Percentiles rank a stretch among this genome's conserved stretches.
These are phyloP conservation scores for Gymnothorax javanicus DNA, from an alignment of 2,797 vertebrate species.

Conservation along the genomic window DNA sequence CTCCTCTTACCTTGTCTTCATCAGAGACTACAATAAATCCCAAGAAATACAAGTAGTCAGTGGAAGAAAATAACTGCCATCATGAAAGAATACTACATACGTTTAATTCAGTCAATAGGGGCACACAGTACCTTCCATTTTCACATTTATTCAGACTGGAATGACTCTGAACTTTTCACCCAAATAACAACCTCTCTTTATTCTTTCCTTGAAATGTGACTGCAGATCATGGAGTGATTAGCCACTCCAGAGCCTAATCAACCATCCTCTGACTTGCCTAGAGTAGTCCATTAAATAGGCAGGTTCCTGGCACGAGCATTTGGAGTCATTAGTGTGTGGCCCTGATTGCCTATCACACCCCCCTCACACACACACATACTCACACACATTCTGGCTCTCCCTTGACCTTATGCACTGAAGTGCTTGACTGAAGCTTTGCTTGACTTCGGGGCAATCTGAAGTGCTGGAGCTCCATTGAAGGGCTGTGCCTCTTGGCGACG, in stretches of 20 bases:
- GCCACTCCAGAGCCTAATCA: constrained; percentile 22
- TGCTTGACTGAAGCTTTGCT: constrained; percentile 9
- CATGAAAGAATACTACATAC: not conserved
- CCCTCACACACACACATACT: not conserved
- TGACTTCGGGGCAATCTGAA: not conserved
- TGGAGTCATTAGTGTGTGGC: constrained; percentile 7
- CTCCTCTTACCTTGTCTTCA: not conserved
- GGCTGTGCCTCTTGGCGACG: not conserved
- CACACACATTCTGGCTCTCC: not conserved
- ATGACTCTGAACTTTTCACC: not conserved
- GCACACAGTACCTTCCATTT: not conserved
- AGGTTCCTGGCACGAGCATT: not conserved
- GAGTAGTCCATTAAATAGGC: constrained; percentile 18
- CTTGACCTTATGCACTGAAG: not conserved
- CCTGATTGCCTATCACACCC: constrained; percentile 4
- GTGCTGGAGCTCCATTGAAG: not conserved
- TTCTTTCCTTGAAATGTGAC: not conserved
- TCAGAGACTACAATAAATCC: not conserved
- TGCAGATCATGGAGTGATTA: constrained; percentile 12
- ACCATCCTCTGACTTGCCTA: constrained; percentile 1
- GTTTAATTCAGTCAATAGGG: not conserved
- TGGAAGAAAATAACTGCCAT: not conserved
- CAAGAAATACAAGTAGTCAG: not conserved
- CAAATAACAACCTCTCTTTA: not conserved
- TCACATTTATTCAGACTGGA: not conserved